These are phyloP conservation scores for Oreotrochilus melanogaster DNA, from an alignment of 2,113 vertebrate genomes.

Conservation along the genomic window DNA sequence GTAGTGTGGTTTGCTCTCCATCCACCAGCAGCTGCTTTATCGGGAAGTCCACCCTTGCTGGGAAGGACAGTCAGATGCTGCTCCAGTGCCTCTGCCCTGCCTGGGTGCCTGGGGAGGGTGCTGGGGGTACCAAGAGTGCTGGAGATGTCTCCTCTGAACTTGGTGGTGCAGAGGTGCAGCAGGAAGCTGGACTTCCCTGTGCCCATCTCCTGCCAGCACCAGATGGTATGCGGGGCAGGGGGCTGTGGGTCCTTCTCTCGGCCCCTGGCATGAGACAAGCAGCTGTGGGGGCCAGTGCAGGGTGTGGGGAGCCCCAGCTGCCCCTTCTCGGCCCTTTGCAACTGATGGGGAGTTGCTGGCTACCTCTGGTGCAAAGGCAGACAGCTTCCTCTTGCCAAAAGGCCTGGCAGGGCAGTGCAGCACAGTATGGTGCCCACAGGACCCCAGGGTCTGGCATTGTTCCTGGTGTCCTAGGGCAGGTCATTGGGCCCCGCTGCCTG, in stretches of 20 bases:
- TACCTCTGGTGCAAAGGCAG: constrained; percentile 77
- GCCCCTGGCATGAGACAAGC: background rate
- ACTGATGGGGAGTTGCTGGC: background rate
- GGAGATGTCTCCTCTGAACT: constrained; percentile 78
- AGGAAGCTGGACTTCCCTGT: constrained; percentile 83
- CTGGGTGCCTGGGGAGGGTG: background rate
- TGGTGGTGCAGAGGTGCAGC: constrained; percentile 73
- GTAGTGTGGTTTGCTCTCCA: constrained; percentile 75
- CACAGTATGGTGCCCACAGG: too few relatives aligned
- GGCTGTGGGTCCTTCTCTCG: background rate
- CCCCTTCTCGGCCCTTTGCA: background rate
- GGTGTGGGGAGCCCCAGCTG: fast-evolving
- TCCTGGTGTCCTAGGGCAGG: background rate
- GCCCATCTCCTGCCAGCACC: constrained; percentile 77
- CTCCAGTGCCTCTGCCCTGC: background rate
- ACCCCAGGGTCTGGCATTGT: too few relatives aligned
- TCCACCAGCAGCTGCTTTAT: constrained; percentile 83
- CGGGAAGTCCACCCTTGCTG: constrained; percentile 81
- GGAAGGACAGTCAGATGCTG: background rate
- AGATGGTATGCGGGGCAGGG: constrained; percentile 69
- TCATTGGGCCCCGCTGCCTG: background rate
- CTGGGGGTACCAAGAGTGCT: constrained; percentile 65
- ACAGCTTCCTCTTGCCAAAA: constrained; percentile 67
- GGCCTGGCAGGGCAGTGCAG: too few relatives aligned
- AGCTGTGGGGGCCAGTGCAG: fast-evolving